Evolutionary conservation across 2,797 vertebrate species (phyloP).

Genomic region (Tauraco hartlaubi): DNA sequence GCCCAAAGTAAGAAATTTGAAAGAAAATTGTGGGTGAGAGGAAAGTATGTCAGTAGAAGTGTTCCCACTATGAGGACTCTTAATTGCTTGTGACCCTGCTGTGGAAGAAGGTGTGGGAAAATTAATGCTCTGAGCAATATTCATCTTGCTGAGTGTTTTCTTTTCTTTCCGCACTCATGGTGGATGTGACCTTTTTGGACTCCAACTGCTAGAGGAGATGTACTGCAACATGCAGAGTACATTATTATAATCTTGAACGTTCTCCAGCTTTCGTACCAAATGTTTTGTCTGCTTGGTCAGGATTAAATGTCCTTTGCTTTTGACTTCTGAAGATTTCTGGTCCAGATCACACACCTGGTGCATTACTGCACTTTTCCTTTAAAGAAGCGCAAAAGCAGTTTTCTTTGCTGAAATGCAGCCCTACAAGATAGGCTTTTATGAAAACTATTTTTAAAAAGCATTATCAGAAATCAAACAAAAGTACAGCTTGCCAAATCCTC

Average conservation of each 20-base stretch:
- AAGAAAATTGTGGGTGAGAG: background rate
- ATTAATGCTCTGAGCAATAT: constrained; percentile 63
- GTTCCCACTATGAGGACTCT: background rate
- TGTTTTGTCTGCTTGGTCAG: constrained; percentile 66
- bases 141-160: constrained; percentile 46
- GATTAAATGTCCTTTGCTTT: constrained; percentile 52
- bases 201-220: constrained; percentile 51
- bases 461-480: background rate
- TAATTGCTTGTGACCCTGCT: constrained; percentile 62
- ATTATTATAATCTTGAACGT: constrained; percentile 54
- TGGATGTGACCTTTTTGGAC: constrained; percentile 41
- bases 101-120: constrained; percentile 30
- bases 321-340: constrained; percentile 24
- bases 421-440: background rate
- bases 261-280: constrained; percentile 56
- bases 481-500: background rate
- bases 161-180: constrained; percentile 24
- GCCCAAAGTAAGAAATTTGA: background rate
- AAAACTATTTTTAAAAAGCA: background rate
- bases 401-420: background rate
- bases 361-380: background rate
- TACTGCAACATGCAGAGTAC: constrained; percentile 42
- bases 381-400: background rate
- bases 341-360: constrained; percentile 26
- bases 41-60: constrained; percentile 8